Evolutionary conservation across 2,888 invertebrate genomes (phyloP).

Genomic region (Drosophila mercatorum): DNA sequence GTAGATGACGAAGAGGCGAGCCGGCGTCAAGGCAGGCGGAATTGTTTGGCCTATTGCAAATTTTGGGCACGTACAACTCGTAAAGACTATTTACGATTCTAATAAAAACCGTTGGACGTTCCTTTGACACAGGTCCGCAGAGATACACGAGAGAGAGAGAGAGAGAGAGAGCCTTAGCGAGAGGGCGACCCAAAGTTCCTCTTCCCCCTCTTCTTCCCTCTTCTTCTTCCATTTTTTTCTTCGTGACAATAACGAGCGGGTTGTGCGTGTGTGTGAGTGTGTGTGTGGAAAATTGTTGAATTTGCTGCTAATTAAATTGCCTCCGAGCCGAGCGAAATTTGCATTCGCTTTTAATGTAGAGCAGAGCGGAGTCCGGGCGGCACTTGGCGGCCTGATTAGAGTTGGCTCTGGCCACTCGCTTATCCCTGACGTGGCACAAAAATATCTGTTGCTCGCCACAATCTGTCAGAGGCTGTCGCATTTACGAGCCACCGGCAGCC

Average conservation of each 20-base stretch:
- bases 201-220: conserved; percentile 14
- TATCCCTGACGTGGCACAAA: conserved; percentile 70
- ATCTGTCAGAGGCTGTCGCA: conserved; percentile 42
- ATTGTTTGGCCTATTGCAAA: conserved; percentile 77
- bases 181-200: conserved; percentile 8
- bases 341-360: conserved; percentile 74
- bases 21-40: conserved; percentile 6
- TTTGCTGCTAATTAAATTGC: conserved; percentile 78
- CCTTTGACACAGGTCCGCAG: conserved; percentile 42
- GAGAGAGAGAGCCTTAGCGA: background rate
- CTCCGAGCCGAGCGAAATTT: conserved; percentile 55
- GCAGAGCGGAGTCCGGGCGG: conserved; percentile 29
- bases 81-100: conserved; percentile 79
- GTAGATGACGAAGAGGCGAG: conserved; percentile 5
- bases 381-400: conserved; percentile 9
- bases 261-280: conserved; percentile 21
- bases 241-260: conserved; percentile 67
- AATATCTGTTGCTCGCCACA: conserved; percentile 27
- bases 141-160: conserved; percentile 15
- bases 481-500: conserved; percentile 41
- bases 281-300: conserved; percentile 69
- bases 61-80: conserved; percentile 78
- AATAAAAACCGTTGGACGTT: conserved; percentile 72
- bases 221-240: conserved; percentile 2
- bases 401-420: conserved; percentile 33